Evolutionary conservation across 1,140 invertebrate genomes (phyloP).

Genomic region (Agraylea sexmaculata): DNA sequence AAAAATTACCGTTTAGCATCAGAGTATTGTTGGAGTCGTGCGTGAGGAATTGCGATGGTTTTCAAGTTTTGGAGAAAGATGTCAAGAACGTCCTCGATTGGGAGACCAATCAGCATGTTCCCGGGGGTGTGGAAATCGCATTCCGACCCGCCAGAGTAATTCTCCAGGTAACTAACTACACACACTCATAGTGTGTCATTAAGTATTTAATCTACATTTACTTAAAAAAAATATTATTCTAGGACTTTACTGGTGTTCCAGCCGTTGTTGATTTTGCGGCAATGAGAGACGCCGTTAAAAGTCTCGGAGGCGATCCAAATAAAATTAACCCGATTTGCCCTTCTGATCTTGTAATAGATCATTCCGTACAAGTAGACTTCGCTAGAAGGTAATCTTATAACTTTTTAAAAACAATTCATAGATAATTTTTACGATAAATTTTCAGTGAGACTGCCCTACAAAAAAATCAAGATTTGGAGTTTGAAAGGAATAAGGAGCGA

Average conservation of each 20-base stretch:
- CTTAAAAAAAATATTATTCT: constrained; percentile 19
- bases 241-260: constrained; percentile 94
- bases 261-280: constrained; percentile 98
- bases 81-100: constrained; percentile 88
- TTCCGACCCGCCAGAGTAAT: constrained; percentile 94
- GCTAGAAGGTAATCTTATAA: constrained; percentile 56
- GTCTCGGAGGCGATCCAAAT: constrained; percentile 75
- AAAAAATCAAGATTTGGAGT: constrained; percentile 93
- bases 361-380: constrained; percentile 96
- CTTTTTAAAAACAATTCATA: constrained; percentile 8
- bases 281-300: constrained; percentile 90
- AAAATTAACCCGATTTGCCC: constrained; percentile 97
- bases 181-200: neutral
- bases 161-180: constrained; percentile 56
- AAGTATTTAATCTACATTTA: constrained; percentile 2
- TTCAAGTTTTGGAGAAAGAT: constrained; percentile 76
- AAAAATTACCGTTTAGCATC: constrained; percentile 84
- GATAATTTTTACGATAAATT: constrained; percentile 23
- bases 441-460: constrained; percentile 73
- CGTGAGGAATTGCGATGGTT: constrained; percentile 92
- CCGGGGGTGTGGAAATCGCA: constrained; percentile 78
- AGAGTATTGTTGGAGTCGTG: constrained; percentile 89
- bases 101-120: constrained; percentile 59
- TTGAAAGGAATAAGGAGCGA: constrained; percentile 91
- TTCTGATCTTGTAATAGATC: constrained; percentile 95